phyloP scores from a whole-genome alignment of 2,888 invertebrate genomes.

The Dryobota labecula region DNA sequence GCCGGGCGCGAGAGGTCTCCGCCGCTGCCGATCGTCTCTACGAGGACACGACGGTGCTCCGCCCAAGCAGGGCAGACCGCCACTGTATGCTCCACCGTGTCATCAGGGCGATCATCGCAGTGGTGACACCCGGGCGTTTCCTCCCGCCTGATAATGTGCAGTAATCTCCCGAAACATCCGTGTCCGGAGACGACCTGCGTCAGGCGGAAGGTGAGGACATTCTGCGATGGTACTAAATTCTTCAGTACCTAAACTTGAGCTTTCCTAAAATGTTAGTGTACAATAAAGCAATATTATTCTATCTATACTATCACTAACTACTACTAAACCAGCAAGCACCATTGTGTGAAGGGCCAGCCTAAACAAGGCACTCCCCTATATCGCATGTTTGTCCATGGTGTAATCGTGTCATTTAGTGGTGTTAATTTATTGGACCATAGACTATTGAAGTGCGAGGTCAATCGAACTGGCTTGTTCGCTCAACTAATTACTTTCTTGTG shows the following conservation, averaged over 20 bases:
- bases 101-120: too few relatives aligned
- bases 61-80: too few relatives aligned
- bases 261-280: neutral
- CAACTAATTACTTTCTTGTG: conserved; percentile 22
- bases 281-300: neutral
- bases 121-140: too few relatives aligned
- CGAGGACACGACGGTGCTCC: too few relatives aligned
- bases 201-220: too few relatives aligned
- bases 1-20: too few relatives aligned
- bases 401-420: conserved; percentile 23
- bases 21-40: too few relatives aligned
- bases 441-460: conserved; percentile 37
- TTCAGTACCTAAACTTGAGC: neutral
- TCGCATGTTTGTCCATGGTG: conserved; percentile 43
- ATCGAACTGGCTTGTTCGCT: conserved; percentile 11
- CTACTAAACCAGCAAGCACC: neutral
- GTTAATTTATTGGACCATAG: conserved; percentile 45
- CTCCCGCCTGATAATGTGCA: too few relatives aligned
- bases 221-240: neutral
- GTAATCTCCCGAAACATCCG: too few relatives aligned
- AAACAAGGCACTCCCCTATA: conserved; percentile 36
- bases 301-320: neutral
- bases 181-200: too few relatives aligned
- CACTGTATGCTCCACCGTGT: too few relatives aligned
- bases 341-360: conserved; percentile 20